phyloP scores from a whole-genome alignment of 2,888 invertebrate species.

The Pseudococcus longispinus region DNA sequence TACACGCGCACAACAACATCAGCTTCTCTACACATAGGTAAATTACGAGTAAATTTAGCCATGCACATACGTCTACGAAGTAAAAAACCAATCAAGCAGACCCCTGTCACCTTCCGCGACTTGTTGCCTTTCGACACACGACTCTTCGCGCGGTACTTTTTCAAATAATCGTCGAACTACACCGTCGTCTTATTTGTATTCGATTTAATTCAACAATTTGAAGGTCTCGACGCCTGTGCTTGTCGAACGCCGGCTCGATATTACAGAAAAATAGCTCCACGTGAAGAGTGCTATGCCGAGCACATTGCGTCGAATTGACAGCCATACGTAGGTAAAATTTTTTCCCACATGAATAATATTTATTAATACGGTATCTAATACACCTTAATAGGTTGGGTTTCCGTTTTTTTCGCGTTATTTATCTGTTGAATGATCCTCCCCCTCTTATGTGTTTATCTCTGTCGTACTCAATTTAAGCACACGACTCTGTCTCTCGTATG shows the following conservation, averaged over 20 bases:
- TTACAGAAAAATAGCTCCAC: no score
- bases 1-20: background rate
- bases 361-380: background rate
- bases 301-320: background rate
- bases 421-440: background rate
- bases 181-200: background rate
- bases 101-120: background rate
- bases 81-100: background rate
- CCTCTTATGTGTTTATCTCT: no score
- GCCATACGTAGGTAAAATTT: background rate
- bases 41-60: background rate
- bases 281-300: background rate
- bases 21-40: background rate
- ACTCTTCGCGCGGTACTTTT: background rate
- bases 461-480: no score
- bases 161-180: background rate
- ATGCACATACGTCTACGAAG: background rate
- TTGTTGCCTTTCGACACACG: background rate
- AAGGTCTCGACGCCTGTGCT: background rate
- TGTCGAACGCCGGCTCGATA: background rate
- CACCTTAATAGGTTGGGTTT: conserved; percentile 8
- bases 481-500: no score
- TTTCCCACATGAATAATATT: background rate
- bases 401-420: background rate
- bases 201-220: background rate